Evolutionary conservation across 2,113 vertebrate species (phyloP), one percentile per base, ranked within the genome.

Genomic region (Aldabrachelys gigantea): DNA sequence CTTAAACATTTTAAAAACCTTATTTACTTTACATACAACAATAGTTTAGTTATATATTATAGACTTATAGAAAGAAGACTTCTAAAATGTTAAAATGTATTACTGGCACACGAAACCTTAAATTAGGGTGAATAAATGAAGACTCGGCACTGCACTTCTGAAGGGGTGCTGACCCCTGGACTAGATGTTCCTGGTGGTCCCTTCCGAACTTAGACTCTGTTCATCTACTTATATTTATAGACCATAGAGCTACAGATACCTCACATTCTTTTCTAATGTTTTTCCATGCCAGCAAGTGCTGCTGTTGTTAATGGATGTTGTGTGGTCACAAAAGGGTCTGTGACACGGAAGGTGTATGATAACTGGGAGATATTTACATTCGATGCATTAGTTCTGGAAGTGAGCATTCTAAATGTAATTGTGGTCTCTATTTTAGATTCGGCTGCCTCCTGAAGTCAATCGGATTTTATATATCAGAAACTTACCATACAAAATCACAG

Each of bases 401-500:
- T 2, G 1, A 4, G 5, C 2, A 10, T 59, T 25, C 1, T 47
- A 12, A 14, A 53, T 27, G 80, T 95, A 8, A 83, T 0, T 38
- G 17, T 94, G 75, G 53, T 96, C 83, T 49, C 90, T 57, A 21
- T 76, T 29, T 90, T 97, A 99, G 99, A 99, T 99, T 69, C 98
- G 99, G 80, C 99, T 99, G 92, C 99, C 99, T 8, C 99, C 99
- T 1, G 99, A 99, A 98, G 99, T 99, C 76, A 99, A 99, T 97
- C 98, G 99, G 72, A 99, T 99, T 94, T 98, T 99, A 29, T 99
- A 99, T 89, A 99, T 99, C 84, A 98, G 99, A 89, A 99, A 99
- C 92, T 97, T 99, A 93, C 99, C 99, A 0, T 99, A 99, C 92
- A 99, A 99, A 97, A 99, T 99, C 97, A 99, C 99, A 57, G 99